Conservation (phyloP, 2,888 invertebrate genomes). For the Phragmatobia fuliginosa region DNA sequence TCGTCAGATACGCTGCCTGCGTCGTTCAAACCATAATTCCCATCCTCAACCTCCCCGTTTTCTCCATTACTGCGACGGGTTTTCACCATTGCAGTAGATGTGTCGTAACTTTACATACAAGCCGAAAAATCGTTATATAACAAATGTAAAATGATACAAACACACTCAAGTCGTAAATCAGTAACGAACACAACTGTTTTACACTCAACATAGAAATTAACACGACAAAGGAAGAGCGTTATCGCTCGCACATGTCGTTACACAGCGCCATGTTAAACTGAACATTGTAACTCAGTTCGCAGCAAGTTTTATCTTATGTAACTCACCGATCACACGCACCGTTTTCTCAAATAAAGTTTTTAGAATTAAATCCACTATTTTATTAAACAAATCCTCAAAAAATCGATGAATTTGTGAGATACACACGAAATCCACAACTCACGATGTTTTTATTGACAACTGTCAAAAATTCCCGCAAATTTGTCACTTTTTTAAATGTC, state of each 20-base stretch:
- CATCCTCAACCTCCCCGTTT: slow-evolving; percentile 83
- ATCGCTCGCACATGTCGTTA: slow-evolving; percentile 82
- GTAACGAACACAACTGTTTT: slow-evolving; percentile 55
- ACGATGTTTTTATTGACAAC: slow-evolving; percentile 83
- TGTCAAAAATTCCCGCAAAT: slow-evolving; percentile 83
- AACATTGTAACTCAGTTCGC: slow-evolving; percentile 61
- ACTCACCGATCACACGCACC: slow-evolving; percentile 71
- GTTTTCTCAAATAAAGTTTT: slow-evolving; percentile 50
- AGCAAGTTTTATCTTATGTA: slow-evolving; percentile 58
- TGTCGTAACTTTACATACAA: slow-evolving; percentile 72
- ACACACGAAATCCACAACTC: slow-evolving; percentile 64
- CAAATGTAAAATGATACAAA: slow-evolving; percentile 62
- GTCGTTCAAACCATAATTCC: slow-evolving; percentile 81
- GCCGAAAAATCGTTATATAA: slow-evolving; percentile 70
- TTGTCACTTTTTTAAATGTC: slow-evolving; percentile 64
- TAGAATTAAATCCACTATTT: slow-evolving; percentile 40
- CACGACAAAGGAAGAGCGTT: slow-evolving; percentile 78
- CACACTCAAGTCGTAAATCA: slow-evolving; percentile 62
- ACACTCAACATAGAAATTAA: slow-evolving; percentile 67
- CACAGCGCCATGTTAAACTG: slow-evolving; percentile 78
- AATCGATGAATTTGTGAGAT: slow-evolving; percentile 54
- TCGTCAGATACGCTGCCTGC: slow-evolving; percentile 82
- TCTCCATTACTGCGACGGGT: slow-evolving; percentile 86
- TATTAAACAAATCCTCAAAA: slow-evolving; percentile 42
- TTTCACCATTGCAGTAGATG: slow-evolving; percentile 83